Base-by-base conservation (phyloP, 1,140 invertebrate genomes). In the Drosophila gunungcola region DNA sequence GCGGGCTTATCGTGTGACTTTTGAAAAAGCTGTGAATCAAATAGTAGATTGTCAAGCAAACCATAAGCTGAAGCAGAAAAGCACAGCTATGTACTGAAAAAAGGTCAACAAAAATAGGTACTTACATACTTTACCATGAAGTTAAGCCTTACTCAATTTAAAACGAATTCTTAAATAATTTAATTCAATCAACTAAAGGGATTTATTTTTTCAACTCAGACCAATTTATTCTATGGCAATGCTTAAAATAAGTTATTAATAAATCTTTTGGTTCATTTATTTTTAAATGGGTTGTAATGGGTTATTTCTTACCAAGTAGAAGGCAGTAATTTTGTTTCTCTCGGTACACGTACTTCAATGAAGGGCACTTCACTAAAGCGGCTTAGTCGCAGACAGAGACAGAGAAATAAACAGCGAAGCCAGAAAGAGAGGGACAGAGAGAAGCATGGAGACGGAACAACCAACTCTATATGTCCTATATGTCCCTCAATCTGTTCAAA, bases 301-400 rank as follows among this genome's bases (percentile, higher is more conserved):
- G 21, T 16, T 7, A 32, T 16, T 7, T 11, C 1, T n/a, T n/a
- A 11, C 2, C 13, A 12, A 6, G 1, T 27, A 11, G 32, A 6
- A 7, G 38, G 5, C 10, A 25, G 25, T 12, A 29, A 42, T 10
- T 6, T 42, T 3, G 13, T 43, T 29, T 43, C 29, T 36, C 6
- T 7, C 43, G 48, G 64, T 65, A 62, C 32, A 64, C 60, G n/a
- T 43, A 70, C 67, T 69, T 34, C 64, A 48, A 41, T 69, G 48
- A 48, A 58, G 32, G 72, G 56, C 54, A 72, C 58, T 82, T 78
- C 41, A 76, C 62, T 5, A 86, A 86, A 86, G 65, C 84, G 60
- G 83, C 79, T 86, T 86, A 83, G 75, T 16, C 43, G 49, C 62
- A 79, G 67, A 83, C 73, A 57, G 58, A 43, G 60, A 38, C 73